phyloP scores from a whole-genome alignment of 2,797 vertebrate species.

The Sebastolobus altivelis region DNA sequence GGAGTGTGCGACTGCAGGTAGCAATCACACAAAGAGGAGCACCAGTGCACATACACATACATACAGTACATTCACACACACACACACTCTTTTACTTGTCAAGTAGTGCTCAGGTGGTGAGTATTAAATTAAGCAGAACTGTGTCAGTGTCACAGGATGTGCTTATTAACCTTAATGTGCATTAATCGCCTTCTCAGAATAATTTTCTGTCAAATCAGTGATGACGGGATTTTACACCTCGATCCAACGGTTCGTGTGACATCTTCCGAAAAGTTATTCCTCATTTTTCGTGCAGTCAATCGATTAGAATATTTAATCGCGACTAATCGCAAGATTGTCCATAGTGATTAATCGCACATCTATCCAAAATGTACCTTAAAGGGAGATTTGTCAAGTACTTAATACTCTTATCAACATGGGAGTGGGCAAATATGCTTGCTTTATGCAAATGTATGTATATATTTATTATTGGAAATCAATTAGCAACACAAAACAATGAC shows the following conservation, averaged over 20 bases:
- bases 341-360: too few relatives aligned
- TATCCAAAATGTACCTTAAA: too few relatives aligned
- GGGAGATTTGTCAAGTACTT: too few relatives aligned
- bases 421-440: too few relatives aligned
- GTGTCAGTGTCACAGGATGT: slow-evolving; percentile 42
- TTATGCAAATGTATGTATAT: too few relatives aligned
- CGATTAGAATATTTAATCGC: too few relatives aligned
- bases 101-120: slow-evolving; percentile 23
- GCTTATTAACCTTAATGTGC: slow-evolving; percentile 54
- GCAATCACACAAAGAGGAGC: slow-evolving; percentile 30
- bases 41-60: slow-evolving; percentile 4
- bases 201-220: slow-evolving; percentile 24
- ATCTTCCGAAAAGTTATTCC: too few relatives aligned
- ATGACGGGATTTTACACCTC: slow-evolving; percentile 7
- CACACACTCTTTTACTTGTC: slow-evolving; percentile 26
- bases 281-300: too few relatives aligned
- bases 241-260: background rate
- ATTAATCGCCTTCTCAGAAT: slow-evolving; percentile 32
- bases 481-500: too few relatives aligned
- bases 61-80: slow-evolving; percentile 6
- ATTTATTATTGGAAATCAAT: too few relatives aligned
- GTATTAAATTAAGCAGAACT: slow-evolving; percentile 51
- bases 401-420: too few relatives aligned
- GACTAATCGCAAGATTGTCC: too few relatives aligned
- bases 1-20: slow-evolving; percentile 39